Base-by-base conservation (phyloP, 2,888 invertebrate species). In the Theodoxus fluviatilis region DNA sequence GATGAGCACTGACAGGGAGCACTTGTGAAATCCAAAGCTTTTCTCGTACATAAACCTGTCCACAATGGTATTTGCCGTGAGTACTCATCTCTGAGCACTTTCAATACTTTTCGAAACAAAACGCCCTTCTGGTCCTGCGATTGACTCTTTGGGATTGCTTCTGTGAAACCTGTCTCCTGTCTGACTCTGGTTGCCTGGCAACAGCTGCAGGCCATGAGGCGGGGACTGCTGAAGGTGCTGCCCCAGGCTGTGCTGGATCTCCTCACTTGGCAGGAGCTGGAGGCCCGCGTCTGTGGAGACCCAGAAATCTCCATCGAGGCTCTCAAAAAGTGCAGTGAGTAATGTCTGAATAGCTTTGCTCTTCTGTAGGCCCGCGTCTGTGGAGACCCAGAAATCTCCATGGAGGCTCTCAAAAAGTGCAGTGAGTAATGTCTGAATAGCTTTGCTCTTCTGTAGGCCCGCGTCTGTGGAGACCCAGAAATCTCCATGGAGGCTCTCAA, bases 261-360 rank as follows among this genome's bases (percentile, higher is more conserved):
- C 28, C 74, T 86, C 35, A 85, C 86, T 0, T 86, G 85, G 85
- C 85, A 85, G 68, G 86, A 86, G 70, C 75, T 86, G 64, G 86
- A 87, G 74, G 80, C 80, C 22, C 73, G 83, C 31, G 76, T 87
- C 25, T 85, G 87, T 79, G 87, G 87, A 6, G 83, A 86, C 68
- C 84, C 86, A 9, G 83, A 84, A 33, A 85, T 87, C 66, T 78
- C 84, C 6, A 71, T 86, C 1, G 86, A 86, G 52, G 82, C 84
- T n/a, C 75, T 87, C 4, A 79, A 78, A 68, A 78, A 80, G 75
- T 78, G 79, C 22, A 82, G 84, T 84, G 74, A 76, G 80, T 76
- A 12, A 31, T 57, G 22, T 68, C 18, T 43, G 7, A n/a, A n/a
- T n/a, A n/a, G n/a, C n/a, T n/a, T n/a, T n/a, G n/a, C n/a, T n/a